Base-by-base conservation (phyloP, 2,888 invertebrate species). In the Acleris laterana region DNA sequence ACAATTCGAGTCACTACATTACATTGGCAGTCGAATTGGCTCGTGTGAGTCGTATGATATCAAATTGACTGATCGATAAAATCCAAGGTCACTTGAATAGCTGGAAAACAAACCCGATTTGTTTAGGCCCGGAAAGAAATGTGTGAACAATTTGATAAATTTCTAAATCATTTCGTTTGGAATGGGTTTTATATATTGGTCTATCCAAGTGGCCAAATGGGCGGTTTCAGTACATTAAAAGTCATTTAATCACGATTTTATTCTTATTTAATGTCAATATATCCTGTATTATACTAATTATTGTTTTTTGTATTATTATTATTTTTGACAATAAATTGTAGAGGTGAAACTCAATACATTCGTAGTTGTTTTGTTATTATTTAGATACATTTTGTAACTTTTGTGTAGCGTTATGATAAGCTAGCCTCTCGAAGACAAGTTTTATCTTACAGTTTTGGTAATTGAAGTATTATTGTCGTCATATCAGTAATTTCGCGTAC, bases 391-490 rank as follows among this genome's bases (percentile, higher is more conserved):
- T 61, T 57, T 56, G 17, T 63, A 28, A 51, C 46, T 57, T 32
- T 63, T 50, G 42, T 22, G 42, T 65, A 66, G 57, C 16, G 19
- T 62, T 62, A 62, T 56, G 52, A 55, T 61, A 65, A 65, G 48
- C 25, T 66, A 50, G 49, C 46, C 19, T 20, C 42, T 63, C 63
- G 62, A 66, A 57, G 66, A 66, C 66, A 66, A 17, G 28, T 58
- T 19, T 19, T 38, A 22, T 28, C 44, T 19, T 64, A 52, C 53
- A 42, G 48, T 59, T 22, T 44, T 61, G 46, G 57, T 57, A n/a
- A n/a, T 32, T 62, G 52, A 62, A 66, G 66, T 66, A 66, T 66
- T 66, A 66, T 55, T 62, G 57, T 66, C 66, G 57, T 66, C 66
- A 66, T 66, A 66, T 66, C 57, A 62, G 52, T 56, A 49, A 53